Evolutionary conservation across 2,797 vertebrate species (phyloP).

Genomic region (Lagorchestes hirsutus): DNA sequence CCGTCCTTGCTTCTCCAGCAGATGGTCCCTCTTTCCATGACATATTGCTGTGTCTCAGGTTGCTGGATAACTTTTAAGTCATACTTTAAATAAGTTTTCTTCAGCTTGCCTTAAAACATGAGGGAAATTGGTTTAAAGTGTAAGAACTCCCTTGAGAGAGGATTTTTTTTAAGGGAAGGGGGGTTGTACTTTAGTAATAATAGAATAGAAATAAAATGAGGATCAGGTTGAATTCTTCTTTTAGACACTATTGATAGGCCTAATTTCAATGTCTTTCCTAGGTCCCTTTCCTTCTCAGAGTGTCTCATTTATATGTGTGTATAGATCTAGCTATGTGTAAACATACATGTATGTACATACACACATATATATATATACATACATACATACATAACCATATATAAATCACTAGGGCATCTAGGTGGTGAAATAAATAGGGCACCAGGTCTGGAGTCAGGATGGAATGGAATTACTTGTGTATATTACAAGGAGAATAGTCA

Average conservation of each 20-base stretch:
- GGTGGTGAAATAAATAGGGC: too few relatives aligned
- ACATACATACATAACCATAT: too few relatives aligned
- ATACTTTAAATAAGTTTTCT: not conserved
- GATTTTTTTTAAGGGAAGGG: not conserved
- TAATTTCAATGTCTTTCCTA: not conserved
- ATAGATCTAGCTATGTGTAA: not conserved
- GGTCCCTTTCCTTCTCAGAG: not conserved
- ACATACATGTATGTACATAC: too few relatives aligned
- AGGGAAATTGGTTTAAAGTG: not conserved
- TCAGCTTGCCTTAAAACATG: not conserved
- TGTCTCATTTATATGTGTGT: not conserved
- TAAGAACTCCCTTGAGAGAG: not conserved
- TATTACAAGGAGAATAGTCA: not conserved
- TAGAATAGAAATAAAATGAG: not conserved
- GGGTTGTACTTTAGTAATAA: not conserved
- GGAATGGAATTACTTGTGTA: not conserved
- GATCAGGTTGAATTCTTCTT: not conserved
- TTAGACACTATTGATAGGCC: not conserved
- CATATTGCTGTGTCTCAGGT: not conserved
- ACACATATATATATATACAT: too few relatives aligned
- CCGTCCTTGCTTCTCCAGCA: not conserved
- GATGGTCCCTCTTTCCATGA: not conserved
- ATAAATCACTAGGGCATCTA: too few relatives aligned
- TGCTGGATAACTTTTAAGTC: not conserved
- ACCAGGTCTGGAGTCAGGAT: not conserved